Conservation (phyloP, 2,797 vertebrate species). For the Chrosomus eos region DNA sequence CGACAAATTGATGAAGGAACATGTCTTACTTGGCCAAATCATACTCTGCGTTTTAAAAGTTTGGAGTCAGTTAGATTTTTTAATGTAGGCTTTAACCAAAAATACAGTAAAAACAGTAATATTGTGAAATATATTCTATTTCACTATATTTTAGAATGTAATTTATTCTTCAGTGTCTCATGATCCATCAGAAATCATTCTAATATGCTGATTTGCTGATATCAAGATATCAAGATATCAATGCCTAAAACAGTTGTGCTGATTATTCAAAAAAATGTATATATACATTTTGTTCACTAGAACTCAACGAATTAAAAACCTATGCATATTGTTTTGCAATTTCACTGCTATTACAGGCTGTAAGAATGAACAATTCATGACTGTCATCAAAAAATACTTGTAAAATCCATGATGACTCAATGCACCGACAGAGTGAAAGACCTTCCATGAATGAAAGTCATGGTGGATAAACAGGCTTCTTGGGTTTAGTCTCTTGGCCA, state of each 20-base stretch:
- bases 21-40: too few species aligned
- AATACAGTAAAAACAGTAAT: neutral
- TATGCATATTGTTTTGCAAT: neutral
- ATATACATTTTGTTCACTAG: too few species aligned
- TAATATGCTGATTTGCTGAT: neutral
- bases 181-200: neutral
- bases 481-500: constrained; percentile 71
- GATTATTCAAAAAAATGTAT: too few species aligned
- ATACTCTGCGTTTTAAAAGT: neutral
- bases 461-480: constrained; percentile 56
- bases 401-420: constrained; percentile 22
- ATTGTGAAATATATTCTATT: neutral
- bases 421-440: neutral
- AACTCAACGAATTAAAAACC: neutral
- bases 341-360: neutral
- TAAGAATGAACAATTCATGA: neutral
- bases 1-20: too few species aligned
- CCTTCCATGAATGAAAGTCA: neutral
- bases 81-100: neutral
- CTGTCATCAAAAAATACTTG: neutral
- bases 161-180: neutral
- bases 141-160: neutral
- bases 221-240: neutral
- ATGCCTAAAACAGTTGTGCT: neutral
- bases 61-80: neutral